Evolutionary conservation across 2,797 vertebrate genomes (phyloP), one percentile per base, ranked within the genome.

Genomic region (Alca torda): DNA sequence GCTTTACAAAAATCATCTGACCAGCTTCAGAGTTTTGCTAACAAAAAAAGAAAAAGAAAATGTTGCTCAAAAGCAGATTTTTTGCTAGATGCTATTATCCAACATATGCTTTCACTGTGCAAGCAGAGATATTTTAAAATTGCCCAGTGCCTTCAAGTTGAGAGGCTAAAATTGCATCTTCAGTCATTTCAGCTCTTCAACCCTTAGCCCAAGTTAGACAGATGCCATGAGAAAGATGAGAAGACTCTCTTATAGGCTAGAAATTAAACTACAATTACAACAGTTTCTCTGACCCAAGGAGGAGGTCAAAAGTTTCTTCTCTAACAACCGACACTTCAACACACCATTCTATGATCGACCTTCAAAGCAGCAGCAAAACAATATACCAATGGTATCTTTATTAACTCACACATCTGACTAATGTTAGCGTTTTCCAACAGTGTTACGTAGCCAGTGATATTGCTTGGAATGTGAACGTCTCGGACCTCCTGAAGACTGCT

Each of bases 371-470:
- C 79, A 96, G 57, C 75, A 74, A 53, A 75, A 10, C 67, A 84
- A 76, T 63, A 93, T 15, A 51, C 87, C 94, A 89, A 76, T 7
- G 73, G 87, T 37, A 84, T 96, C 91, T 61, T 80, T 94, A 80
- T 94, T 69, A 75, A 99, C 99, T 99, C 98, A 99, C 99, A 99
- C 96, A 98, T 99, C 97, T 99, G 99, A 96, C 98, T 99, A 97
- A 99, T 99, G 98, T 99, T 99, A 95, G 99, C 99, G 54, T 99
- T 99, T 97, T 99, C 99, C 98, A 99, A 97, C 31, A 99, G 98
- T 12, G 99, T 99, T 91, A 99, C 99, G 4, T 99, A 99, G 97
- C 99, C 99, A 3, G 99, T 99, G 96, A 99, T 98, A 63, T 99
- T 99, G 98, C 99, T 99, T 79, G 99, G 99, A 97, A 99, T 99